These are phyloP conservation scores for Brachyptera putata DNA, from an alignment of 2,888 invertebrate species.

Conservation along the genomic window DNA sequence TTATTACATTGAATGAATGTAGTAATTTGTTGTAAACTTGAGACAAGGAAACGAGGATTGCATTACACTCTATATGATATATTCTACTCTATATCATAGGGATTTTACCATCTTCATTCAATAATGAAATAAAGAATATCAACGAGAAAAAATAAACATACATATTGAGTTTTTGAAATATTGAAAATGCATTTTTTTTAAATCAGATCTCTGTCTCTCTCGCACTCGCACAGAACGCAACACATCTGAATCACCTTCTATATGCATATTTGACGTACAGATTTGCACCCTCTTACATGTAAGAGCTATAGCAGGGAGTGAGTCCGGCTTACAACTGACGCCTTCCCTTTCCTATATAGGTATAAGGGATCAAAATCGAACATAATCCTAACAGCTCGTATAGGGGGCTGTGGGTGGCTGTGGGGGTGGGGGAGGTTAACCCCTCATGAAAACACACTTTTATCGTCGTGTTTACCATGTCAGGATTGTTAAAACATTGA, in stretches of 20 bases:
- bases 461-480: conserved; percentile 11
- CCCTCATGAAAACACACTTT: background rate
- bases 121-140: too few relatives aligned
- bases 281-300: background rate
- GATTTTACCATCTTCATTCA: too few relatives aligned
- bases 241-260: conserved; percentile 4
- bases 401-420: background rate
- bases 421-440: background rate
- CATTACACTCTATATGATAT: too few relatives aligned
- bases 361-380: background rate
- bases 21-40: too few relatives aligned
- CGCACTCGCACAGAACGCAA: too few relatives aligned
- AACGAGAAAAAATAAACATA: too few relatives aligned
- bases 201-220: too few relatives aligned
- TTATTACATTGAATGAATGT: too few relatives aligned
- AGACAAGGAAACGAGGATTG: too few relatives aligned
- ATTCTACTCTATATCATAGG: too few relatives aligned
- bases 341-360: background rate
- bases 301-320: background rate
- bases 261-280: conserved; percentile 9
- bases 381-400: conserved; percentile 8
- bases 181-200: too few relatives aligned
- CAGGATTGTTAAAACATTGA: conserved; percentile 18
- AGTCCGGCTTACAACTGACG: conserved; percentile 8
- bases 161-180: too few relatives aligned